A percentile compares a stretch with the other conserved stretches of the same genome.
phyloP scores from a whole-genome alignment of 2,888 invertebrate genomes.

The Pseudanteris insignis region DNA sequence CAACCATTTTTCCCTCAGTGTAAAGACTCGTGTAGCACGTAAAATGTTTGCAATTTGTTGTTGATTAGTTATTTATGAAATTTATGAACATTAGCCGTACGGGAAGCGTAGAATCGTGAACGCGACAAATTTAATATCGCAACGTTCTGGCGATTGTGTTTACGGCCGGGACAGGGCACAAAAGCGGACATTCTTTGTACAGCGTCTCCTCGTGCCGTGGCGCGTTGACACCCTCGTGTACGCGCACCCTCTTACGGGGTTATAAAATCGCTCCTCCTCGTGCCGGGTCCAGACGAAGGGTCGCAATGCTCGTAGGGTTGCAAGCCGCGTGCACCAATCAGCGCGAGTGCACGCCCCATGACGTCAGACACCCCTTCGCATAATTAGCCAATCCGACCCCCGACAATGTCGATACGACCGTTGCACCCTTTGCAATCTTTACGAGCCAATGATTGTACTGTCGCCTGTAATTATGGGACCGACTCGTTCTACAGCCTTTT shows the following conservation, averaged over 20 bases:
- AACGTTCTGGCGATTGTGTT: constrained; percentile 2
- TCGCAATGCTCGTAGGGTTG: constrained; percentile 22
- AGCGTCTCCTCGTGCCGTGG: neutral
- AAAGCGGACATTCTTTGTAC: constrained; percentile 24
- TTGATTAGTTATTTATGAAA: too few relatives aligned
- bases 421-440: constrained; percentile 43
- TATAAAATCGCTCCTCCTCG: constrained; percentile 36
- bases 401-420: constrained; percentile 45
- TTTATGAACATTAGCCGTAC: too few relatives aligned
- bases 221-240: constrained; percentile 32
- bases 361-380: constrained; percentile 51
- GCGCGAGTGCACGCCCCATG: constrained; percentile 56
- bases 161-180: neutral
- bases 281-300: too few relatives aligned
- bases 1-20: too few relatives aligned
- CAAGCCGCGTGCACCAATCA: constrained; percentile 50
- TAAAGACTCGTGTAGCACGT: too few relatives aligned
- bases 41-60: too few relatives aligned
- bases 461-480: constrained; percentile 41
- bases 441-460: constrained; percentile 54
- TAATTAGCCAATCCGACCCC: constrained; percentile 62
- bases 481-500: constrained; percentile 32
- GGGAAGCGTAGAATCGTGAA: too few relatives aligned
- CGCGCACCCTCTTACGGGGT: constrained; percentile 27
- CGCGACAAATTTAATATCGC: constrained; percentile 9